Evolutionary conservation across 2,797 vertebrate genomes (phyloP).

Genomic region (Gallirallus australis): DNA sequence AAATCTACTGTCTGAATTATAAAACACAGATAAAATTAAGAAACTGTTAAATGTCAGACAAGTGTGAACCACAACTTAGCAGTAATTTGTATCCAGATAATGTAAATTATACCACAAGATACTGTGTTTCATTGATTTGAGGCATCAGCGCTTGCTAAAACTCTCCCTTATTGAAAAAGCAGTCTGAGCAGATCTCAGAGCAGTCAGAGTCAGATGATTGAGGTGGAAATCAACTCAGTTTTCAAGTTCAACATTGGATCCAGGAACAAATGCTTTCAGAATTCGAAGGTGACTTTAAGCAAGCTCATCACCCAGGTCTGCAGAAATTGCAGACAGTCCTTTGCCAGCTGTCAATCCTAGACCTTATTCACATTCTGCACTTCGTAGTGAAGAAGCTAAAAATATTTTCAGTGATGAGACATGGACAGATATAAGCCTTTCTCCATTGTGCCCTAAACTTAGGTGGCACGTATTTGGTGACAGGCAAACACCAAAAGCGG

Average conservation of each 20-base stretch:
- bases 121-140: not conserved
- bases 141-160: not conserved
- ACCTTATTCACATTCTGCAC: not conserved
- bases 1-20: not conserved
- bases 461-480: accelerated
- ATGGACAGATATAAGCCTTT: not conserved
- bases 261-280: not conserved
- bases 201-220: not conserved
- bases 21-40: not conserved
- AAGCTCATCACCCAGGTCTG: not conserved
- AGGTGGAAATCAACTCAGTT: not conserved
- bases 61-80: not conserved
- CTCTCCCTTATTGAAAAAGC: not conserved
- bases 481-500: not conserved
- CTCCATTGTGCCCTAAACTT: not conserved
- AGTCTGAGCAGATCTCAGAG: not conserved
- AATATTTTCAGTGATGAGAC: not conserved
- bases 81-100: not conserved
- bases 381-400: not conserved
- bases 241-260: not conserved
- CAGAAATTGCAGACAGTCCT: not conserved
- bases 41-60: not conserved
- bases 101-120: not conserved
- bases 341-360: not conserved
- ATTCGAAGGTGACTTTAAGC: not conserved